phyloP scores from a whole-genome alignment of 2,888 invertebrate species.

The Scaptomyza polygonia region DNA sequence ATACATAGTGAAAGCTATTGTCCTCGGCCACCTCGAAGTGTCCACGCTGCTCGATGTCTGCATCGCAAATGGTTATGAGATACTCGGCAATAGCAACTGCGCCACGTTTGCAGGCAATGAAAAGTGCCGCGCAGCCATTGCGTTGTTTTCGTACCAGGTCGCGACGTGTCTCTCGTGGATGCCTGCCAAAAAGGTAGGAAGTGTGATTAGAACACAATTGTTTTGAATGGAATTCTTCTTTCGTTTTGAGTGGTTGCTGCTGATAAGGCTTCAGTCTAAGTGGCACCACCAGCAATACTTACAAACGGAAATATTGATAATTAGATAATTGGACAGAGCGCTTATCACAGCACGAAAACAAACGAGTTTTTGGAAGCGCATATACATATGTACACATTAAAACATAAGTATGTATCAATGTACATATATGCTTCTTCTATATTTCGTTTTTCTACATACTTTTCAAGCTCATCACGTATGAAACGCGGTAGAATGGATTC shows the following conservation, averaged over 20 bases:
- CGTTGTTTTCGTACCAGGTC: slow-evolving; percentile 89
- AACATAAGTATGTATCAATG: no score
- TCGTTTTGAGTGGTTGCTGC: not conserved
- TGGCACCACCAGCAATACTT: slow-evolving; percentile 22
- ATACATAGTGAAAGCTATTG: slow-evolving; percentile 89
- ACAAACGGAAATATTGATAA: slow-evolving; percentile 43
- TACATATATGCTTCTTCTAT: no score
- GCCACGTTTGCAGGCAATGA: slow-evolving; percentile 88
- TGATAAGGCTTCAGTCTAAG: slow-evolving; percentile 45
- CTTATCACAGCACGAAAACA: slow-evolving; percentile 41
- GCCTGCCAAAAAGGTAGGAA: slow-evolving; percentile 78
- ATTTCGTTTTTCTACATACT: slow-evolving; percentile 62
- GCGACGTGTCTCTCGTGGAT: slow-evolving; percentile 87
- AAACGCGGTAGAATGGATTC: slow-evolving; percentile 78
- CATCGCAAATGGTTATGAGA: slow-evolving; percentile 91
- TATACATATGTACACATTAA: slow-evolving; percentile 12
- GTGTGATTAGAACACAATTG: slow-evolving; percentile 8
- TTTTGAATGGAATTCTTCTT: not conserved
- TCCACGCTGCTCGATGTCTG: slow-evolving; percentile 94
- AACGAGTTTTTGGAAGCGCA: slow-evolving; percentile 2
- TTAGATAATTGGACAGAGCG: slow-evolving; percentile 40
- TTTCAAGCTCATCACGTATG: slow-evolving; percentile 81
- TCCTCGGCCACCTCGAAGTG: slow-evolving; percentile 94
- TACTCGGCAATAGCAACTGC: slow-evolving; percentile 94
- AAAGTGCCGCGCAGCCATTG: slow-evolving; percentile 92